Conservation (phyloP, 1,140 invertebrate species). For the Leptinotarsa lineolata region DNA sequence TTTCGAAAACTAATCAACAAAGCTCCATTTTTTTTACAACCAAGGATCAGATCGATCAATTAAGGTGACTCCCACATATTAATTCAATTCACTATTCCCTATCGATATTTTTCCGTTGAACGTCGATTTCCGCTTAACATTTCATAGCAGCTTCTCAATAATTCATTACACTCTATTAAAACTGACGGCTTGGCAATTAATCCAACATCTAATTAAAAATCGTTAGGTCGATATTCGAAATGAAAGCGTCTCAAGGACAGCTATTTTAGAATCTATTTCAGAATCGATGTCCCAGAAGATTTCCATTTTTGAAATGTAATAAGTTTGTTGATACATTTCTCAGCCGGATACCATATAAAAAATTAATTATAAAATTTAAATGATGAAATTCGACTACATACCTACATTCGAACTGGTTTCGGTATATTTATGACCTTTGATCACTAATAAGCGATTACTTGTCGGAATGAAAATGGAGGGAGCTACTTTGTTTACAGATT, state of each 20-base stretch:
- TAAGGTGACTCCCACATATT: background rate
- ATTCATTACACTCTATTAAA: constrained; percentile 10
- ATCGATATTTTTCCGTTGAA: background rate
- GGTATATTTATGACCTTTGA: too few relatives aligned
- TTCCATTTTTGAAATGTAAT: constrained; percentile 18
- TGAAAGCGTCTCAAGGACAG: constrained; percentile 23
- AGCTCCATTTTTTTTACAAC: too few relatives aligned
- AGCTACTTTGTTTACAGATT: too few relatives aligned
- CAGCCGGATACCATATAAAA: background rate
- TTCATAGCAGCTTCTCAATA: background rate
- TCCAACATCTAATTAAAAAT: constrained; percentile 15
- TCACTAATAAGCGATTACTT: too few relatives aligned
- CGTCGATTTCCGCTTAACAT: background rate
- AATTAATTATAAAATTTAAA: background rate
- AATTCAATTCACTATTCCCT: background rate
- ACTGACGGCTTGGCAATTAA: background rate
- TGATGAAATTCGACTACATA: constrained; percentile 3
- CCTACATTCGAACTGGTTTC: background rate
- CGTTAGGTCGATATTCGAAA: constrained; percentile 11
- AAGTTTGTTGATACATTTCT: constrained; percentile 11
- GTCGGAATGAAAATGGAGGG: too few relatives aligned
- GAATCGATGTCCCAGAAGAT: constrained; percentile 9
- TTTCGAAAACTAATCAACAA: too few relatives aligned
- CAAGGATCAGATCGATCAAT: background rate
- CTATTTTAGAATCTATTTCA: background rate